Conservation (phyloP, 2,888 invertebrate genomes). For the Eupithecia abbreviata region DNA sequence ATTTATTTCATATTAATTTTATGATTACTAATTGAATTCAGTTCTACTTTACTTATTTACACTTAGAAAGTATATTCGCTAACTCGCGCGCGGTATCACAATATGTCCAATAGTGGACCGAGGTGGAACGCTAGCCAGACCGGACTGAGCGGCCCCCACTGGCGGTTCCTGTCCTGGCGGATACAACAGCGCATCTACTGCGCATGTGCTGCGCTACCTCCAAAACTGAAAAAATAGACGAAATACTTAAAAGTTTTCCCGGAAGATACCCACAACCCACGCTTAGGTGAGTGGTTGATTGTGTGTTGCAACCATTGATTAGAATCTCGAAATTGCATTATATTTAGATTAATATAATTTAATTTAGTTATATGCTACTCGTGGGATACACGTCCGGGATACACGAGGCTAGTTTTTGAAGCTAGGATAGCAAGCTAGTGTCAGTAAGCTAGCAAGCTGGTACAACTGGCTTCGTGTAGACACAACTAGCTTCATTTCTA, state of each 20-base stretch:
- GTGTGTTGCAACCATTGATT: conserved; percentile 19
- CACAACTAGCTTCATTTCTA: too few species aligned
- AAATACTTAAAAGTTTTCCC: conserved; percentile 78
- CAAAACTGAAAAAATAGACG: conserved; percentile 71
- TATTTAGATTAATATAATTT: too few species aligned
- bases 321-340: too few species aligned
- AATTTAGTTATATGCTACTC: too few species aligned
- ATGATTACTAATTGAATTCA: not conserved
- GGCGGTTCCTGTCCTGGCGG: not conserved
- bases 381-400: too few species aligned
- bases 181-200: conserved; percentile 40
- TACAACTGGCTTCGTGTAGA: too few species aligned
- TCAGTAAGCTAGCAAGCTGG: too few species aligned
- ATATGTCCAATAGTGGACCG: conserved; percentile 9
- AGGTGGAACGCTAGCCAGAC: conserved; percentile 44
- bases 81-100: conserved; percentile 41
- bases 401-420: too few species aligned
- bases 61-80: conserved; percentile 23
- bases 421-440: too few species aligned
- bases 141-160: conserved; percentile 50
- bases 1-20: not conserved
- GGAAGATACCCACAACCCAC: conserved; percentile 62
- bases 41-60: conserved; percentile 1
- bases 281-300: conserved; percentile 19
- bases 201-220: conserved; percentile 78